phyloP scores from a whole-genome alignment of 2,113 vertebrate genomes.

The Siphamia tubifer region DNA sequence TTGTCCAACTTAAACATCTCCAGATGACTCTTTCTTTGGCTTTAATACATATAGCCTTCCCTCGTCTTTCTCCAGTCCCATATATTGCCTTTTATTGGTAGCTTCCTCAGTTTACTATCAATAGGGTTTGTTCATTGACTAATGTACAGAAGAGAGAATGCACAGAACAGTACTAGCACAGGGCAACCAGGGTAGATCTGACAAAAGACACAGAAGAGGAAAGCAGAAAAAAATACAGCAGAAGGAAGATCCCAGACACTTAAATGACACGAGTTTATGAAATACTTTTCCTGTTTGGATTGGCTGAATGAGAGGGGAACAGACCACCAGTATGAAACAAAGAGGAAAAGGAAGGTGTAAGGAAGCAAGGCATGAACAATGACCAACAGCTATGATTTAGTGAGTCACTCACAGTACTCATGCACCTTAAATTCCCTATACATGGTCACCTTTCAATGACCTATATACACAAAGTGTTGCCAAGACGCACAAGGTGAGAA shows the following conservation, averaged over 20 bases:
- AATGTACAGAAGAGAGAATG: not conserved
- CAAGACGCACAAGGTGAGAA: slow-evolving; percentile 37
- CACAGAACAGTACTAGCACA: not conserved
- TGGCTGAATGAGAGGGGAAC: not conserved
- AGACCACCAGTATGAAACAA: not conserved
- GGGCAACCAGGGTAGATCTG: not conserved
- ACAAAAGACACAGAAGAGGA: not conserved
- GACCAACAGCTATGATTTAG: slow-evolving; percentile 26
- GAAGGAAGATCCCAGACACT: slow-evolving; percentile 15
- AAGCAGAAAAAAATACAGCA: not conserved
- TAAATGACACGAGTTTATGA: slow-evolving; percentile 17
- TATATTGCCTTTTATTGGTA: slow-evolving; percentile 66
- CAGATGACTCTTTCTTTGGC: slow-evolving; percentile 75
- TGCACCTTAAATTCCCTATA: not conserved
- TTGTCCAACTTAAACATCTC: slow-evolving; percentile 81
- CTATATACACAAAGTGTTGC: slow-evolving; percentile 2
- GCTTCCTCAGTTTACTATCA: slow-evolving; percentile 65
- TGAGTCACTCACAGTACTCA: not conserved
- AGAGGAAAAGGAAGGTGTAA: not conserved
- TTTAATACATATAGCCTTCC: slow-evolving; percentile 39
- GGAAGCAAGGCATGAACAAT: slow-evolving; percentile 29
- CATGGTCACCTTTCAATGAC: slow-evolving; percentile 34
- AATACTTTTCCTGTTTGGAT: slow-evolving; percentile 28
- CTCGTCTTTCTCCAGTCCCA: slow-evolving; percentile 34
- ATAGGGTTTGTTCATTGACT: slow-evolving; percentile 61